A percentile compares a stretch with the other conserved stretches of the same genome.
Conservation (phyloP, 2,888 invertebrate species). For the Tipula unca region DNA sequence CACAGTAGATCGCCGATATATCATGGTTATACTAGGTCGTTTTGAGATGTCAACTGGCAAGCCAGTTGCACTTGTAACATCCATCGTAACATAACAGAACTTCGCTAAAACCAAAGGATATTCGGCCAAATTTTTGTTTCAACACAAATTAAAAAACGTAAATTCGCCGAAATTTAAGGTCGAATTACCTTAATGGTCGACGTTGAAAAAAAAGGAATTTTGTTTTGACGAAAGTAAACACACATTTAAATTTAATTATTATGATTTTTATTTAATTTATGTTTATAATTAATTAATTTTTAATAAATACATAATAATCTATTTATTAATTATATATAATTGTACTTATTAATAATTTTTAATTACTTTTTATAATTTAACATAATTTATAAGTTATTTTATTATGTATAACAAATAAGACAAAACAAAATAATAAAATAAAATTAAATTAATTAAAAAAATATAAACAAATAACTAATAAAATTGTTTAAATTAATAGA, state of each 20-base stretch:
- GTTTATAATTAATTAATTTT: neutral
- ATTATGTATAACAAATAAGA: neutral
- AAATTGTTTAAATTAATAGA: neutral
- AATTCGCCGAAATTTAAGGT: too few relatives aligned
- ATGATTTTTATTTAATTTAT: neutral
- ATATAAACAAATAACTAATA: neutral
- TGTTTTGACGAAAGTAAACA: neutral
- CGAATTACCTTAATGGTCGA: too few relatives aligned
- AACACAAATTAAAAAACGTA: too few relatives aligned
- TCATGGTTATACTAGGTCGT: too few relatives aligned
- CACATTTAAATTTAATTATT: neutral
- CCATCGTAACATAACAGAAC: too few relatives aligned
- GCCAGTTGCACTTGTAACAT: too few relatives aligned
- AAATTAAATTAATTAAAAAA: neutral
- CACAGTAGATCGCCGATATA: too few relatives aligned
- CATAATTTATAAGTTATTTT: neutral
- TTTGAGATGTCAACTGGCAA: too few relatives aligned
- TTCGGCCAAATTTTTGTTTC: too few relatives aligned
- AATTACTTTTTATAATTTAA: neutral
- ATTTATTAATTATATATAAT: neutral
- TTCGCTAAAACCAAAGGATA: too few relatives aligned
- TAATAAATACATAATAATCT: neutral
- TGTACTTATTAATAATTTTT: neutral
- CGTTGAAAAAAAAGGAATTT: too few relatives aligned
- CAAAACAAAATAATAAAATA: neutral